Evolutionary conservation across 2,888 invertebrate genomes (phyloP).

Genomic region (Stenotaenia linearis): DNA sequence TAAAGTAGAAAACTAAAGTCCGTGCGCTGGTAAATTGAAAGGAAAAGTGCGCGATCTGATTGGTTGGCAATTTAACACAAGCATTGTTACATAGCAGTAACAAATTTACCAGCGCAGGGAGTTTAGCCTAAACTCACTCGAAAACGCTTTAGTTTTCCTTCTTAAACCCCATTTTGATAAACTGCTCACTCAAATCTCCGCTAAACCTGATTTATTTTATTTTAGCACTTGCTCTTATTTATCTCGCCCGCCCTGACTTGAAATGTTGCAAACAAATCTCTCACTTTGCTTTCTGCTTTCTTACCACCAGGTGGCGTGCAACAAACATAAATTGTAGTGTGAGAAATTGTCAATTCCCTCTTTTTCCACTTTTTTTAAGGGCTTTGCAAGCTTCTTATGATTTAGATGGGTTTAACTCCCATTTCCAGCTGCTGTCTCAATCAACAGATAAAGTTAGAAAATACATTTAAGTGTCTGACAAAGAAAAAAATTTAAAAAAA

Average conservation of each 20-base stretch:
- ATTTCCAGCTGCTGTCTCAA: not conserved
- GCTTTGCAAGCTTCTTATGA: not conserved
- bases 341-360: not conserved
- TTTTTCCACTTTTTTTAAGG: not conserved
- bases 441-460: not conserved
- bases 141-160: not conserved
- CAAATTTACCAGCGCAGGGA: no score
- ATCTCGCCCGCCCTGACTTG: not conserved
- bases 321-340: not conserved
- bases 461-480: not conserved
- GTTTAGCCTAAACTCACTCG: no score
- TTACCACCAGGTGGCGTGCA: constrained; percentile 5
- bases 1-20: no score
- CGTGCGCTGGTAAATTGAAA: no score
- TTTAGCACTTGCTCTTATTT: constrained; percentile 6
- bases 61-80: no score
- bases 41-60: no score
- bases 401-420: not conserved
- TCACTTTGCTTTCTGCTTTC: not conserved
- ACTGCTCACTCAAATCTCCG: not conserved
- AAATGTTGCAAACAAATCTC: not conserved
- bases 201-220: constrained; percentile 1
- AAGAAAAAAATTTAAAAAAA: not conserved
- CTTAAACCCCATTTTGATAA: not conserved
- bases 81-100: no score